phyloP scores from a whole-genome alignment of 2,888 invertebrate species.

The Chaitophorus viminalis region DNA sequence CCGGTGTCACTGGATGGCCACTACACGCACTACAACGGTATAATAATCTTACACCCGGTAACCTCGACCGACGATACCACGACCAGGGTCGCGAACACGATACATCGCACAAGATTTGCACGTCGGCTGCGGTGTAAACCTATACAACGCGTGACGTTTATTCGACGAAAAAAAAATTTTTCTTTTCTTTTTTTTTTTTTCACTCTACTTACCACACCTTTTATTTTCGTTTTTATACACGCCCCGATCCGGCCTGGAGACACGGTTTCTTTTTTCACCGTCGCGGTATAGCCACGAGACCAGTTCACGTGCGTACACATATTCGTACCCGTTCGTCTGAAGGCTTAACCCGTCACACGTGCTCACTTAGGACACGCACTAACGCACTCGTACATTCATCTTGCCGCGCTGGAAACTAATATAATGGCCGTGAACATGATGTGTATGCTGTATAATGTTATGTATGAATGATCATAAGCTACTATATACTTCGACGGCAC shows the following conservation, averaged over 20 bases:
- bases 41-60: too few species aligned
- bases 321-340: neutral
- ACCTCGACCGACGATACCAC: too few species aligned
- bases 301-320: slow-evolving; percentile 16
- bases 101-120: slow-evolving; percentile 35
- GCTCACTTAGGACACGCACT: neutral
- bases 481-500: slow-evolving; percentile 10
- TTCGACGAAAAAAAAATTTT: slow-evolving; percentile 26
- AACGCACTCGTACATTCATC: slow-evolving; percentile 22
- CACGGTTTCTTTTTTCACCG: neutral
- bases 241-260: too few species aligned
- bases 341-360: slow-evolving; percentile 37
- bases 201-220: too few species aligned
- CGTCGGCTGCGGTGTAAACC: neutral
- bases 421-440: neutral
- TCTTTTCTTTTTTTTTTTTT: neutral
- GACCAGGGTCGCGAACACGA: neutral
- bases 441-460: too few species aligned
- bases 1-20: too few species aligned
- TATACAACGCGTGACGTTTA: slow-evolving; percentile 16
- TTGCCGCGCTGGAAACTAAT: slow-evolving; percentile 26
- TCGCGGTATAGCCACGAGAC: neutral
- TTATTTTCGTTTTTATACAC: too few species aligned
- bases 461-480: slow-evolving; percentile 21
- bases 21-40: too few species aligned